A percentile compares a stretch with the other conserved stretches of the same genome.
phyloP scores from a whole-genome alignment of 2,888 invertebrate species.

The Fabriciana adippe region DNA sequence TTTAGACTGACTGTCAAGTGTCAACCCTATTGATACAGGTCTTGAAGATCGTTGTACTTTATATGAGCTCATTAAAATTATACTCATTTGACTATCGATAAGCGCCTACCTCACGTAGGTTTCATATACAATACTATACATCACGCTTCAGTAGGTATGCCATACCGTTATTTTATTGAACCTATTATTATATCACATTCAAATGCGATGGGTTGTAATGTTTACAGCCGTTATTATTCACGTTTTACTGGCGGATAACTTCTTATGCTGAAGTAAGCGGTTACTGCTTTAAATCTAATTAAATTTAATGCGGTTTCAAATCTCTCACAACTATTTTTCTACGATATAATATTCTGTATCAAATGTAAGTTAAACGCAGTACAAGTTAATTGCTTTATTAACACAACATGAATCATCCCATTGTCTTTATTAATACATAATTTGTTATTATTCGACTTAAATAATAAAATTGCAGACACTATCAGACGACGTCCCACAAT shows the following conservation, averaged over 20 bases:
- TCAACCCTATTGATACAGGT: conserved; percentile 21
- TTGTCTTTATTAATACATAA: conserved; percentile 16
- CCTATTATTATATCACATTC: not conserved
- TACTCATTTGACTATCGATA: conserved; percentile 33
- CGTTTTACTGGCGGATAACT: no score
- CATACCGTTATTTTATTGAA: conserved; percentile 6
- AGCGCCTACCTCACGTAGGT: conserved; percentile 18
- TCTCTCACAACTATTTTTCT: no score
- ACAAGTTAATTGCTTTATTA: conserved; percentile 10
- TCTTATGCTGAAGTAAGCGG: no score
- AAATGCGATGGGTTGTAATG: no score
- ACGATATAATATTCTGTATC: not conserved
- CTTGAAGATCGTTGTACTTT: conserved; percentile 41
- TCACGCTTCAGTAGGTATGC: not conserved
- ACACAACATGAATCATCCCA: conserved; percentile 3
- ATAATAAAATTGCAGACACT: conserved; percentile 8
- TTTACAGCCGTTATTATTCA: no score
- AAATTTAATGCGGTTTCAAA: no score
- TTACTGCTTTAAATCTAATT: no score
- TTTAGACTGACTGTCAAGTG: not conserved
- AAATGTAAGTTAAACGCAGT: conserved; percentile 7
- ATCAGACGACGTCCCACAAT: conserved; percentile 12
- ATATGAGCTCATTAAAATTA: conserved; percentile 39
- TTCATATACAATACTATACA: not conserved
- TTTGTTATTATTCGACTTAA: conserved; percentile 15